Evolutionary conservation across 2,888 invertebrate species (phyloP), one percentile per base, ranked within the genome.

Genomic region (Allacma fusca): DNA sequence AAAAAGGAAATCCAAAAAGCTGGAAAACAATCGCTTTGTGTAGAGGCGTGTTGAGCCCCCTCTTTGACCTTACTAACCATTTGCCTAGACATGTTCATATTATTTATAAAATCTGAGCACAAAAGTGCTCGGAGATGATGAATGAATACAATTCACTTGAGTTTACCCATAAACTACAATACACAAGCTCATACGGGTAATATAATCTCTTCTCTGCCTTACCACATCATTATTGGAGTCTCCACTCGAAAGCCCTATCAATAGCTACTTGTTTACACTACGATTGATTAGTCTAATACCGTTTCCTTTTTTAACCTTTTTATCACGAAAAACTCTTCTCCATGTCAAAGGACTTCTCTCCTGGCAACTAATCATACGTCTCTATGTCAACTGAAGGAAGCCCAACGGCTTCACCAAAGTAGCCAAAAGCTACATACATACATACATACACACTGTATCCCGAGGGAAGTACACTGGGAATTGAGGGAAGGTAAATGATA

Each of bases 21-120:
- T 82, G 82, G 82, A 82, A 82, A 82, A 81, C 81, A 82, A 81
- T 81, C 79, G 77, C 76, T 79, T 82, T 82, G 82, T 82, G 79
- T 79, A 73, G 68, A 80, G 81, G 82, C 81, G 81, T 79, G 69
- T 62, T 72, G 69, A 69, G 59, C 75, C 69, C 73, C 74, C 67
- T 69, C 69, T 75, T 64, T 76, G 76, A 76, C 76, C 76, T 76
- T 74, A 44, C 74, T 74, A 65, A 73, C 73, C 62, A 73, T 62
- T 73, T 62, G n/a, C 59, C 72, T 59, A 57, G 72, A 70, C 70
- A 70, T 70, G 70, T 70, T 70, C 70, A 40, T 73, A 29, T 40
- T 68, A 43, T 68, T 28, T 68, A 34, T 50, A 50, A 50, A 50
- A 50, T 16, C 19, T 12, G 19, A 50, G 50, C n/a, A 19, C 19